A percentile compares a stretch with the other conserved stretches of the same genome.
These are phyloP conservation scores for Psittacula cyanocephala DNA, from an alignment of 2,113 vertebrate species.

Conservation along the genomic window DNA sequence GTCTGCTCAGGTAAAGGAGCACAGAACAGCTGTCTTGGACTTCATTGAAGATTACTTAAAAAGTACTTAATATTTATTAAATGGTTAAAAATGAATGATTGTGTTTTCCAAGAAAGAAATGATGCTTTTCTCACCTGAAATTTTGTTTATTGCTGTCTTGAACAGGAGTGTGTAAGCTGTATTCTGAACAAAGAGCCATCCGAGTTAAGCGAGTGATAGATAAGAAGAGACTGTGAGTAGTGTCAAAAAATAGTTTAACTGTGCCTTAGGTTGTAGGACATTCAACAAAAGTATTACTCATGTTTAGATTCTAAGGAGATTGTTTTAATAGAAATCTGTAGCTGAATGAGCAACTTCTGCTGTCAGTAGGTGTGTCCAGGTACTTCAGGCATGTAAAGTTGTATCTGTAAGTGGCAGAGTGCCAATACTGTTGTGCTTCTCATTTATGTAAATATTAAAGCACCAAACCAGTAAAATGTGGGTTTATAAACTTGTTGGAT, in stretches of 20 bases:
- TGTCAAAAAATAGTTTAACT: neutral
- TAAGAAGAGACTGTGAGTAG: conserved; percentile 94
- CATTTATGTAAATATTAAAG: neutral
- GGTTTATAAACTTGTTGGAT: neutral
- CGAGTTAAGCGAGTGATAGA: conserved; percentile 93
- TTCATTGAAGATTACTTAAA: conserved; percentile 90
- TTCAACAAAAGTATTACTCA: neutral
- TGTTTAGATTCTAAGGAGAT: neutral
- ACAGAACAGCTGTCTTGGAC: conserved; percentile 87
- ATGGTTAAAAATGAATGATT: neutral
- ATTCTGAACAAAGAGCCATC: conserved; percentile 95
- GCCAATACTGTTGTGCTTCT: neutral
- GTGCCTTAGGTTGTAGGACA: neutral
- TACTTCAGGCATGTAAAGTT: neutral
- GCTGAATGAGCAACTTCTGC: neutral
- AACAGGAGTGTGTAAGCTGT: conserved; percentile 93
- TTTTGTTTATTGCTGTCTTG: neutral
- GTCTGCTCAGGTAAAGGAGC: conserved; percentile 89
- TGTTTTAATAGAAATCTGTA: neutral
- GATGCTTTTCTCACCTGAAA: neutral
- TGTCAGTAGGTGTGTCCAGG: neutral
- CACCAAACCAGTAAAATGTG: neutral
- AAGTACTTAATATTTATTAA: conserved; percentile 73
- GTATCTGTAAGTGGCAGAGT: neutral
- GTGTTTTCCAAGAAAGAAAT: neutral